Percentiles rank a stretch among this genome's conserved stretches.
Evolutionary conservation across 2,113 vertebrate species (phyloP).

Genomic region (Mobula birostris): DNA sequence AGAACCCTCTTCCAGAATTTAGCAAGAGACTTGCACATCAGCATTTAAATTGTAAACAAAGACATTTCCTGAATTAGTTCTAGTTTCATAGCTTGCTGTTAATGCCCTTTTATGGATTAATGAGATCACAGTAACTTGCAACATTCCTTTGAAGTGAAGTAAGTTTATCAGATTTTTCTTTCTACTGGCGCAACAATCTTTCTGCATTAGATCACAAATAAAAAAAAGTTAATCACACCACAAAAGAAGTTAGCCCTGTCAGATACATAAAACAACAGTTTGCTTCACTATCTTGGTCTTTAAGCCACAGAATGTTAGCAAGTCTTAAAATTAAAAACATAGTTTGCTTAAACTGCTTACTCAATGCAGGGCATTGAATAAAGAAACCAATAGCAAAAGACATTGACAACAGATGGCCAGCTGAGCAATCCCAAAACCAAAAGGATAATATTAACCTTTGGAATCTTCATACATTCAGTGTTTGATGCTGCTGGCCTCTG

Average conservation of each 20-base stretch:
- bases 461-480: too few species aligned
- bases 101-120: constrained; percentile 1
- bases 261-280: neutral
- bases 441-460: too few species aligned
- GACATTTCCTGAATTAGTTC: neutral
- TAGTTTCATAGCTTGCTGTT: neutral
- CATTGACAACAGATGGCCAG: too few species aligned
- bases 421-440: too few species aligned
- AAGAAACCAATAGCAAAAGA: too few species aligned
- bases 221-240: neutral
- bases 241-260: neutral
- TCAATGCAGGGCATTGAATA: too few species aligned
- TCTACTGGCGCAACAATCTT: neutral
- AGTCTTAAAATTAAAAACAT: neutral
- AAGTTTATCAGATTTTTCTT: neutral
- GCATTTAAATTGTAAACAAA: constrained; percentile 8
- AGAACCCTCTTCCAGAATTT: neutral
- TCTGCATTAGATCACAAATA: neutral
- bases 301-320: neutral
- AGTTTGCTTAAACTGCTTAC: too few species aligned
- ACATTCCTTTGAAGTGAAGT: neutral
- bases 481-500: too few species aligned
- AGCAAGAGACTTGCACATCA: neutral
- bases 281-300: neutral
- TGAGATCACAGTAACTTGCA: neutral